Evolutionary conservation across 2,797 vertebrate genomes (phyloP).

Genomic region (Falco berigora): DNA sequence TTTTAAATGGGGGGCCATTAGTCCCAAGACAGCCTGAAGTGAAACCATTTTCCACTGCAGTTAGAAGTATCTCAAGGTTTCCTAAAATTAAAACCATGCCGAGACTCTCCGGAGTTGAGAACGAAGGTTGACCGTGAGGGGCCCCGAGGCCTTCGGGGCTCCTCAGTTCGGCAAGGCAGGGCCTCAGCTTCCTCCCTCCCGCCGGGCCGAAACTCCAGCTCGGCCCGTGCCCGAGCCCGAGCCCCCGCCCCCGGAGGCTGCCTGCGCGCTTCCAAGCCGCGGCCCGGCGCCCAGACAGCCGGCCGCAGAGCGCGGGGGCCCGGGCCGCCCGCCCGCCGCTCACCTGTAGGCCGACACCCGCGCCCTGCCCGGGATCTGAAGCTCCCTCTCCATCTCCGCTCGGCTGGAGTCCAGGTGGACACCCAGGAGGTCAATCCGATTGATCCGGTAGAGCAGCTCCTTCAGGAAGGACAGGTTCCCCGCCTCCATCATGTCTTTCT

Average conservation of each 20-base stretch:
- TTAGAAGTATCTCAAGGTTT: not conserved
- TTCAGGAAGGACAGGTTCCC: constrained; percentile 46
- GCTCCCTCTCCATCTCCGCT: constrained; percentile 24
- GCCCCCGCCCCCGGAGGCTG: not conserved
- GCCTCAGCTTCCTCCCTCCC: not conserved
- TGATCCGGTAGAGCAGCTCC: constrained; percentile 66
- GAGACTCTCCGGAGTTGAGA: not conserved
- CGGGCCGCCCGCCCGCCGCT: not conserved
- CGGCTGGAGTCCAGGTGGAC: not conserved
- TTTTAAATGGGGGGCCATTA: not conserved
- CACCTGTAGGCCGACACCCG: constrained; percentile 44
- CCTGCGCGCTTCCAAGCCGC: not conserved
- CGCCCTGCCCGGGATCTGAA: not conserved
- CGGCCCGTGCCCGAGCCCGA: no score
- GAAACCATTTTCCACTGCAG: not conserved
- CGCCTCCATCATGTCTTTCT: constrained; percentile 36
- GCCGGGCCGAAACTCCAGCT: no score
- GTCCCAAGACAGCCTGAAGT: not conserved
- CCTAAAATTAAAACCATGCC: not conserved
- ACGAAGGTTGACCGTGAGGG: no score
- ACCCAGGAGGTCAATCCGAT: constrained; percentile 58
- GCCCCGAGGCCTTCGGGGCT: no score
- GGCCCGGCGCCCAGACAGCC: fast-evolving
- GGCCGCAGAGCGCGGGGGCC: no score
- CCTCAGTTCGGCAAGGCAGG: not conserved